These are phyloP conservation scores for Tiliqua scincoides DNA, from an alignment of 2,113 vertebrate species.

Conservation along the genomic window DNA sequence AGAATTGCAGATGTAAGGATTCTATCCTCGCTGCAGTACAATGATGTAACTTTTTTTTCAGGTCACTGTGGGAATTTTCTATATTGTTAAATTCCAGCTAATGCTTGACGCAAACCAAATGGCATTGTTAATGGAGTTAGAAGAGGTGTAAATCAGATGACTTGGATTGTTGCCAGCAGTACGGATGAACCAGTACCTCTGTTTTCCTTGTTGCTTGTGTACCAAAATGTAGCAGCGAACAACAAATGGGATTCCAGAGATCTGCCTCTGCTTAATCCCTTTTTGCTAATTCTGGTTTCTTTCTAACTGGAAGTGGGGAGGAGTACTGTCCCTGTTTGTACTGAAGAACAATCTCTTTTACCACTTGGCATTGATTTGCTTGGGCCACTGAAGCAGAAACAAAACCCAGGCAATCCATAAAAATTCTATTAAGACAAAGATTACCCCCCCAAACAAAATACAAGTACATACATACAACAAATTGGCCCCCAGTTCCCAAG, in stretches of 20 bases:
- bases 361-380: slow-evolving; percentile 64
- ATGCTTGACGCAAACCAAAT: slow-evolving; percentile 19
- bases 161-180: neutral
- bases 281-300: neutral
- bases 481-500: neutral
- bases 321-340: neutral
- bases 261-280: neutral
- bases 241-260: neutral
- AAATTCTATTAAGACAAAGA: slow-evolving; percentile 64
- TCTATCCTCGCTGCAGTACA: neutral
- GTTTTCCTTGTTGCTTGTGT: neutral
- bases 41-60: slow-evolving; percentile 22
- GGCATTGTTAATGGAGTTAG: slow-evolving; percentile 10
- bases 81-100: neutral
- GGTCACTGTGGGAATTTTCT: neutral
- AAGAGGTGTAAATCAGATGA: slow-evolving; percentile 5
- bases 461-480: slow-evolving; percentile 26
- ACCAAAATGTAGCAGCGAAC: neutral
- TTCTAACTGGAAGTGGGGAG: neutral
- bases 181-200: neutral
- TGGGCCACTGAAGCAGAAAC: slow-evolving; percentile 61
- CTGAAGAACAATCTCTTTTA: slow-evolving; percentile 1
- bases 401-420: slow-evolving; percentile 53
- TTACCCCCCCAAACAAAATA: slow-evolving; percentile 47
- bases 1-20: slow-evolving; percentile 11